Evolutionary conservation across 2,113 vertebrate species (phyloP).

Genomic region (Thomomys bottae): DNA sequence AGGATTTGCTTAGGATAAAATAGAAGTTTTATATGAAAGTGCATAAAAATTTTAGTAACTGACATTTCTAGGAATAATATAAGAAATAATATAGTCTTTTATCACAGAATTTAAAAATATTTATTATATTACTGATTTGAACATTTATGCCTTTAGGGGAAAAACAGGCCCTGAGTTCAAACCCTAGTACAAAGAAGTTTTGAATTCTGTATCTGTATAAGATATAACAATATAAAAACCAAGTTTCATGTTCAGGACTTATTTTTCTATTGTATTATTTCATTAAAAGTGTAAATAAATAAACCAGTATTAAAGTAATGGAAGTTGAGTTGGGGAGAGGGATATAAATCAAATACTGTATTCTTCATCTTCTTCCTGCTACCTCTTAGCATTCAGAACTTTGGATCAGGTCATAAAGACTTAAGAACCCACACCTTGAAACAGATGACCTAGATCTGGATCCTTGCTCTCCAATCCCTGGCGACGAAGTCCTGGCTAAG

Average conservation of each 20-base stretch:
- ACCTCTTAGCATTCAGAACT: neutral
- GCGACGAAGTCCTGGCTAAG: neutral
- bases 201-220: constrained; percentile 23
- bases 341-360: neutral
- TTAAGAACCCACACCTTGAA: neutral
- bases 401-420: neutral
- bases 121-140: neutral
- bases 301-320: neutral
- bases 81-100: neutral
- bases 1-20: constrained; percentile 22
- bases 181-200: neutral
- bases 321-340: neutral
- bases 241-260: neutral
- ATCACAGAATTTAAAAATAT: neutral
- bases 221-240: neutral
- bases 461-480: neutral
- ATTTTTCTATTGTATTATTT: neutral
- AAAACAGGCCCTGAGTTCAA: too few relatives aligned
- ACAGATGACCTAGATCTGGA: neutral
- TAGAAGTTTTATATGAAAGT: constrained; percentile 4
- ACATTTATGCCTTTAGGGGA: too few relatives aligned
- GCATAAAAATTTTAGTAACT: constrained; percentile 4
- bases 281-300: neutral
- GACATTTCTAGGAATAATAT: neutral
- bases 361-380: neutral